Percentiles rank a stretch among this genome's conserved stretches.
phyloP scores from a whole-genome alignment of 1,140 invertebrate genomes.

The Cephus cinctus region DNA sequence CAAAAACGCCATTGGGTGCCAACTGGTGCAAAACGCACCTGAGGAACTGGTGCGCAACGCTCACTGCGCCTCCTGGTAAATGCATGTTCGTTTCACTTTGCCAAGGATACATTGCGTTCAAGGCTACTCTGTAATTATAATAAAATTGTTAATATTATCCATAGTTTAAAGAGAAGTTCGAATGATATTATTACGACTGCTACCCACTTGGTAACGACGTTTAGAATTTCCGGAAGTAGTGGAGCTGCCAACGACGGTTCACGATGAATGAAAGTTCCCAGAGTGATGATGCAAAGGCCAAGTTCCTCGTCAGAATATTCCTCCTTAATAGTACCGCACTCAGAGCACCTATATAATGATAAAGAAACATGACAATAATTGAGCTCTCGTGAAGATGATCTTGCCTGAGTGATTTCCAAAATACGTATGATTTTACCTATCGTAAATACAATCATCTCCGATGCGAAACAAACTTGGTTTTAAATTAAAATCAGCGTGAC shows the following conservation, averaged over 20 bases:
- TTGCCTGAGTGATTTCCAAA: too few species aligned
- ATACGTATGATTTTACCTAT: too few species aligned
- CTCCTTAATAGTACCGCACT: slow-evolving; percentile 83
- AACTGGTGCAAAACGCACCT: slow-evolving; percentile 95
- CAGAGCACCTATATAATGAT: slow-evolving; percentile 69
- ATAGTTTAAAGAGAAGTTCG: not conserved
- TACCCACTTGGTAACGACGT: slow-evolving; percentile 78
- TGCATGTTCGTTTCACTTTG: slow-evolving; percentile 86
- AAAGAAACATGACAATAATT: slow-evolving; percentile 10
- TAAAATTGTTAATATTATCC: slow-evolving; percentile 2
- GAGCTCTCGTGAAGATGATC: not conserved
- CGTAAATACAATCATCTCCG: slow-evolving; percentile 70
- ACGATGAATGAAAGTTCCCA: slow-evolving; percentile 94
- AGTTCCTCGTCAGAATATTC: slow-evolving; percentile 97
- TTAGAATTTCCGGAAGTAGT: slow-evolving; percentile 87
- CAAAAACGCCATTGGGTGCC: slow-evolving; percentile 92
- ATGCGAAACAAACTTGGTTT: slow-evolving; percentile 67
- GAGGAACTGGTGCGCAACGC: slow-evolving; percentile 95
- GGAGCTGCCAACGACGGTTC: slow-evolving; percentile 92
- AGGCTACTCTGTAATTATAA: slow-evolving; percentile 61
- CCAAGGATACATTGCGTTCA: slow-evolving; percentile 83
- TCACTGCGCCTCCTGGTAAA: slow-evolving; percentile 84
- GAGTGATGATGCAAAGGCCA: slow-evolving; percentile 88
- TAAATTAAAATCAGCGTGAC: slow-evolving; percentile 54
- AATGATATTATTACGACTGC: slow-evolving; percentile 18